Conservation (phyloP, 2,888 invertebrate species). For the Vesta saturnalis region DNA sequence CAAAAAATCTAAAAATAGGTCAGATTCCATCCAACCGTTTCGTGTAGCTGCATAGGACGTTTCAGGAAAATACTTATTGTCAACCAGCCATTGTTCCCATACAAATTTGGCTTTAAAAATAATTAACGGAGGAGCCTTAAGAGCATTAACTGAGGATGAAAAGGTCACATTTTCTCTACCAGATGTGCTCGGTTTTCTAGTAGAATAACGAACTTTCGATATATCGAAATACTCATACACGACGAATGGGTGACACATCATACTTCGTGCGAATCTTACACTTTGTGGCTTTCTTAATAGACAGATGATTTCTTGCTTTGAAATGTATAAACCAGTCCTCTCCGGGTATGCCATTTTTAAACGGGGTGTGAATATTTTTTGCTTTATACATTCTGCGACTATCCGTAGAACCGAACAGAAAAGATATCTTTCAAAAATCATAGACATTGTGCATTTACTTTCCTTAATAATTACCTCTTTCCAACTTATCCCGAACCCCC, state of each 20-base stretch:
- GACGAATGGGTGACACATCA: neutral
- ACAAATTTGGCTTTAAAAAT: neutral
- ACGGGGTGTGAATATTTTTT: neutral
- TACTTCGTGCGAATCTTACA: neutral
- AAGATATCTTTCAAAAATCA: neutral
- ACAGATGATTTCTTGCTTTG: too few species aligned
- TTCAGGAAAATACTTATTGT: too few species aligned
- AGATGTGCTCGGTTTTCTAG: neutral
- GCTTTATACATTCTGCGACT: neutral
- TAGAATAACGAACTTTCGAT: neutral
- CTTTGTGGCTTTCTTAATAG: too few species aligned
- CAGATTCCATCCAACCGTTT: too few species aligned
- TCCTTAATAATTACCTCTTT: too few species aligned
- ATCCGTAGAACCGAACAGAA: too few species aligned
- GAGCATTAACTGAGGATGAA: neutral
- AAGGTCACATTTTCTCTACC: neutral
- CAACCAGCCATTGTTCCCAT: too few species aligned
- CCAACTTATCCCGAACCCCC: neutral
- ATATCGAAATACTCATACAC: neutral
- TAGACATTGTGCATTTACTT: too few species aligned
- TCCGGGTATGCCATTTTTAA: neutral
- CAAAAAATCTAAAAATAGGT: neutral
- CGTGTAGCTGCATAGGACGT: too few species aligned
- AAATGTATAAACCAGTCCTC: too few species aligned
- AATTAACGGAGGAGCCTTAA: neutral